These are phyloP conservation scores for Megastigmus dorsalis DNA, from an alignment of 2,888 invertebrate species.

Conservation along the genomic window DNA sequence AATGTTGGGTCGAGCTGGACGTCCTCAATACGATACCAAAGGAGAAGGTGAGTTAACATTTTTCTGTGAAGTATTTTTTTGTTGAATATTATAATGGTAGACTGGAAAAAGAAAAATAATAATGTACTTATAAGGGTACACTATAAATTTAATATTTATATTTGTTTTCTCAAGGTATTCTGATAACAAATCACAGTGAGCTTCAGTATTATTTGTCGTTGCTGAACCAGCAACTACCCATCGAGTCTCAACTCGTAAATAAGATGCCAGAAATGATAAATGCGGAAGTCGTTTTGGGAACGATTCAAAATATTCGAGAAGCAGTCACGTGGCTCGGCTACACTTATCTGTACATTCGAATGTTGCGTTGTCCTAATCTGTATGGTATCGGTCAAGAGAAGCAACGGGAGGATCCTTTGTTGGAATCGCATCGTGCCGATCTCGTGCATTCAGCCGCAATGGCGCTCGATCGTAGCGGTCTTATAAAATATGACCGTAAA, in stretches of 20 bases:
- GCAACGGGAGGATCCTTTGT: conserved; percentile 85
- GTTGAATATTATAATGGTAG: too few relatives aligned
- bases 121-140: background rate
- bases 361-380: conserved; percentile 82
- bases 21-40: conserved; percentile 96
- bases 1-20: conserved; percentile 98
- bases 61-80: too few relatives aligned
- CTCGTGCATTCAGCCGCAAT: conserved; percentile 95
- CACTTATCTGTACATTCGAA: conserved; percentile 96
- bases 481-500: conserved; percentile 96
- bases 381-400: conserved; percentile 87
- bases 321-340: conserved; percentile 97
- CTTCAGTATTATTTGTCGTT: conserved; percentile 98
- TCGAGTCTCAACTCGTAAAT: conserved; percentile 95
- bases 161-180: conserved; percentile 84
- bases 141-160: background rate
- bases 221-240: conserved; percentile 97
- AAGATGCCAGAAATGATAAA: conserved; percentile 98
- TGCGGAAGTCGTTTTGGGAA: conserved; percentile 97
- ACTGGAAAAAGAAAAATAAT: background rate
- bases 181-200: conserved; percentile 99
- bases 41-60: conserved; percentile 84
- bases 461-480: conserved; percentile 93
- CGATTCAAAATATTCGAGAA: conserved; percentile 91
- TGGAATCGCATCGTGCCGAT: conserved; percentile 95